Percentiles rank a stretch among this genome's conserved stretches.
Conservation (phyloP, 2,113 vertebrate genomes). For the Istiophorus platypterus region DNA sequence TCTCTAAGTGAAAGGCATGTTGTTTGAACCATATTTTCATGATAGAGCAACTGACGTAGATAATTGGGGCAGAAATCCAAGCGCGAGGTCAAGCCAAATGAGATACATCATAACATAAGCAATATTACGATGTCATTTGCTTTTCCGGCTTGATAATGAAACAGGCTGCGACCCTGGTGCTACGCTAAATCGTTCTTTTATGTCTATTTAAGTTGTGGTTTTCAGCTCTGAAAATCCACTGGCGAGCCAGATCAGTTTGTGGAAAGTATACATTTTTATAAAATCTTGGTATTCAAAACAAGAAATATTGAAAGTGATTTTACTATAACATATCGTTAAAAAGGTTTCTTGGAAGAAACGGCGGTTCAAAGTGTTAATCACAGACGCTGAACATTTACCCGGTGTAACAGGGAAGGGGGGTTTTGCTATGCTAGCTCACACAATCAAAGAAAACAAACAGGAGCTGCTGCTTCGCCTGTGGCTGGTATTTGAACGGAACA, state of each 20-base stretch:
- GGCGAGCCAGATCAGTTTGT: not conserved
- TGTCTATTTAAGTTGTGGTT: not conserved
- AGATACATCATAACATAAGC: not conserved
- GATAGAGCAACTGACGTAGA: not conserved
- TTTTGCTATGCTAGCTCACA: conserved; percentile 45
- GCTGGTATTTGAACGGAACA: conserved; percentile 61
- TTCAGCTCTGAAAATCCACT: not conserved
- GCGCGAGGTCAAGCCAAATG: conserved; percentile 5
- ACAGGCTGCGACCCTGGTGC: not conserved
- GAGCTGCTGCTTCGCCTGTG: conserved; percentile 67
- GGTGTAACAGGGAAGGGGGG: conserved; percentile 31
- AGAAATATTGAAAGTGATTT: conserved; percentile 1
- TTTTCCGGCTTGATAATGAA: not conserved
- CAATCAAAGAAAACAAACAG: conserved; percentile 75
- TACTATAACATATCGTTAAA: not conserved
- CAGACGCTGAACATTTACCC: conserved; percentile 34
- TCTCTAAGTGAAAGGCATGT: conserved; percentile 16
- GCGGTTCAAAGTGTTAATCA: conserved; percentile 31
- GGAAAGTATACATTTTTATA: not conserved
- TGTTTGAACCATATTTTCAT: conserved; percentile 11
- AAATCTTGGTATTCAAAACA: not conserved
- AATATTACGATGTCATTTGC: not conserved
- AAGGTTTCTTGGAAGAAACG: conserved; percentile 17
- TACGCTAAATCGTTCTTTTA: not conserved
- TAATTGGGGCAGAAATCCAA: not conserved